phyloP scores from a whole-genome alignment of 2,113 vertebrate genomes.

The Origma solitaria region DNA sequence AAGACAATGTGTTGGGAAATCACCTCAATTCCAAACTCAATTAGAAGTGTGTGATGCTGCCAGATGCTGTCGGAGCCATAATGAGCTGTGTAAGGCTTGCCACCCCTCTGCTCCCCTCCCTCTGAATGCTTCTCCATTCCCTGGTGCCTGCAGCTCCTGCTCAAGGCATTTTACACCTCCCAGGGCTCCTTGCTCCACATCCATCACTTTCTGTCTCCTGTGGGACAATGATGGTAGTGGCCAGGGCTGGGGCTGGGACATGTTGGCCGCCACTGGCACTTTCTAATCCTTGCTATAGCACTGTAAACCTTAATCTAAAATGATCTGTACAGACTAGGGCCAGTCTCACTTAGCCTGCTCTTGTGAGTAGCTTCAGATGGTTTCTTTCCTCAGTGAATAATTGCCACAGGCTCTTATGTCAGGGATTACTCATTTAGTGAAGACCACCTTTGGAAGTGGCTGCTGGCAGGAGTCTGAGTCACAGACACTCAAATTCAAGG shows the following conservation, averaged over 20 bases:
- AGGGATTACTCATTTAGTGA: background rate
- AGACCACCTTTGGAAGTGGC: background rate
- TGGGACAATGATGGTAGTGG: background rate
- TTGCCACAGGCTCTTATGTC: background rate
- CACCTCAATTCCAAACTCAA: background rate
- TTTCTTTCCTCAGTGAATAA: background rate
- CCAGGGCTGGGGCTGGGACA: rapidly evolving
- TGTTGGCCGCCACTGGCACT: background rate
- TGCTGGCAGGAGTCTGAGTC: background rate
- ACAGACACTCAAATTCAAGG: background rate
- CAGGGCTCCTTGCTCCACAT: background rate
- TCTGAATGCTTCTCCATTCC: background rate
- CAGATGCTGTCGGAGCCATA: background rate
- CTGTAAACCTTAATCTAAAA: background rate
- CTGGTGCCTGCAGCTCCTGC: background rate
- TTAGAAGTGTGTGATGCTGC: background rate
- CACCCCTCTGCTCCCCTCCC: background rate
- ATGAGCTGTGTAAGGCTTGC: background rate
- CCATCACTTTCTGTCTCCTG: background rate
- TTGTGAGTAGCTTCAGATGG: background rate
- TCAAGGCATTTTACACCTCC: background rate
- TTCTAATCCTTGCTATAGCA: background rate
- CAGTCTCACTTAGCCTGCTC: background rate
- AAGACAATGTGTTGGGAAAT: background rate
- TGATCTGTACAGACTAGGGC: background rate